phyloP scores from a whole-genome alignment of 2,113 vertebrate genomes.

The Clarias magur region DNA sequence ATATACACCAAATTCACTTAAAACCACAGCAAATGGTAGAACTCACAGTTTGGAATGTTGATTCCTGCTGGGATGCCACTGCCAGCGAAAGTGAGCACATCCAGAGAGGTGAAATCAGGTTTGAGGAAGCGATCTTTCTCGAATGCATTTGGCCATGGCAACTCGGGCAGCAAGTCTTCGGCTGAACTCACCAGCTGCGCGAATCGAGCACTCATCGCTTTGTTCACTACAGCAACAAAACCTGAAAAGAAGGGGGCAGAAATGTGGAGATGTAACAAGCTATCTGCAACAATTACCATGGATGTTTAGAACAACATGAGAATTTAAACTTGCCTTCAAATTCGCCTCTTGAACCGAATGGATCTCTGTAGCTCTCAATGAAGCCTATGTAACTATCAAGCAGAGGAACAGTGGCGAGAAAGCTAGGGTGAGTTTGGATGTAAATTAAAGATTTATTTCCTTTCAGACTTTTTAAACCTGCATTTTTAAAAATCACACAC shows the following conservation, averaged over 20 bases:
- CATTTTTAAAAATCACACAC: too few relatives aligned
- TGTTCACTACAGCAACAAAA: conserved; percentile 90
- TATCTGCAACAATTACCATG: background rate
- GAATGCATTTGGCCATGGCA: conserved; percentile 85
- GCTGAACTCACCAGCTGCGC: conserved; percentile 81
- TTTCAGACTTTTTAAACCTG: background rate
- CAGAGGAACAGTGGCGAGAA: background rate
- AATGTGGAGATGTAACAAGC: background rate
- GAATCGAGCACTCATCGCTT: conserved; percentile 88
- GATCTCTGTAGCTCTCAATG: conserved; percentile 92
- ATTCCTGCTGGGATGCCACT: conserved; percentile 91
- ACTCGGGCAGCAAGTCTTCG: conserved; percentile 80
- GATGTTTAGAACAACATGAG: background rate
- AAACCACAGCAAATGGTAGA: background rate
- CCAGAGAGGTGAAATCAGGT: conserved; percentile 90
- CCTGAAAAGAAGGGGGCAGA: conserved; percentile 64
- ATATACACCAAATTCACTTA: background rate
- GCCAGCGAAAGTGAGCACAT: conserved; percentile 87
- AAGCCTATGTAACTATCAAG: conserved; percentile 86
- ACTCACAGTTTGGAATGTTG: conserved; percentile 92
- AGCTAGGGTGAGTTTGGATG: background rate
- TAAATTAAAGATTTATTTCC: background rate
- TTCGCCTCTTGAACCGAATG: conserved; percentile 89
- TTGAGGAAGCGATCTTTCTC: conserved; percentile 90
- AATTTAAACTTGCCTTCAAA: conserved; percentile 81